These are phyloP conservation scores for Bufo bufo DNA, from an alignment of 2,113 vertebrate species.

Conservation along the genomic window DNA sequence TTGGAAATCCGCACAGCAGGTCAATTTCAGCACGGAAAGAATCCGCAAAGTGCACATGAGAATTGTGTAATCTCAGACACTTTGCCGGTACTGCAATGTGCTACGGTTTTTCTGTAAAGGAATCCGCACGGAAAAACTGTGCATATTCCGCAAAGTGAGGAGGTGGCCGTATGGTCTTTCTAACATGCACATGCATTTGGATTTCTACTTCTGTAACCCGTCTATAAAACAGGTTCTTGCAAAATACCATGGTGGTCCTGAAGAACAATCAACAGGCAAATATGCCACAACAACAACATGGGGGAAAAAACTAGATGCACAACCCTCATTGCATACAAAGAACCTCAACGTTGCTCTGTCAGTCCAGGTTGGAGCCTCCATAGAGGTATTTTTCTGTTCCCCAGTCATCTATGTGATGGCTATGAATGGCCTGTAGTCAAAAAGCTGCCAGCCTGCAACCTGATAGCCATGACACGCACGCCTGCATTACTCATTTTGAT, in stretches of 20 bases:
- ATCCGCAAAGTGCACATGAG: too few species aligned
- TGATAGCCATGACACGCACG: slow-evolving; percentile 63
- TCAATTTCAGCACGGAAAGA: too few species aligned
- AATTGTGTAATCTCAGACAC: too few species aligned
- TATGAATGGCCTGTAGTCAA: slow-evolving; percentile 8
- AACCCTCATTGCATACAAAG: background rate
- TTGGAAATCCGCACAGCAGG: too few species aligned
- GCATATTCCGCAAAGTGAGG: too few species aligned
- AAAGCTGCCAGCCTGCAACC: slow-evolving; percentile 6
- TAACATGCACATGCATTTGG: background rate
- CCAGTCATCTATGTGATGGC: background rate
- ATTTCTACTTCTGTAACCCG: background rate
- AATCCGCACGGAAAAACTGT: too few species aligned
- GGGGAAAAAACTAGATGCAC: background rate
- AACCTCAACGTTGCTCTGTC: background rate
- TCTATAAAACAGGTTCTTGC: background rate
- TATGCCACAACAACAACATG: background rate
- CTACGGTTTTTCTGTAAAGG: too few species aligned
- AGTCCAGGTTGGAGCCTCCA: background rate
- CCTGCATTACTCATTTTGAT: slow-evolving; percentile 77
- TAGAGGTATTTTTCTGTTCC: background rate
- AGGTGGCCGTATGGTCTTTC: too few species aligned
- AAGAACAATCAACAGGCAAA: background rate
- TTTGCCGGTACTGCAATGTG: too few species aligned
- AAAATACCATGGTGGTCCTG: background rate